A percentile compares a stretch with the other conserved stretches of the same genome.
These are phyloP conservation scores for Antheraea mylitta DNA, from an alignment of 1,140 invertebrate genomes.

Conservation along the genomic window DNA sequence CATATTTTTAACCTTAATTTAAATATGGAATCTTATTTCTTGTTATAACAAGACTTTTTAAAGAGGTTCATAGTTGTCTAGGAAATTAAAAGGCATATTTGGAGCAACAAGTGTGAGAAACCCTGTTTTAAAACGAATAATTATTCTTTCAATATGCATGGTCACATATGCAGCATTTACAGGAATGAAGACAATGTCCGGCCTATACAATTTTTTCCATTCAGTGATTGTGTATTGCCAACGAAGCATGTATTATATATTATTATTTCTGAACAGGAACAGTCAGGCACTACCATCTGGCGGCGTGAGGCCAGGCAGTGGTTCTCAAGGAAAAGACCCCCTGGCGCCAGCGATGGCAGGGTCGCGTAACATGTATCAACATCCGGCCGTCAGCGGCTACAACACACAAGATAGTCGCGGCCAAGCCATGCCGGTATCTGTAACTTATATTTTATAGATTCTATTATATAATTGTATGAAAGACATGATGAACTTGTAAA, in stretches of 20 bases:
- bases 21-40: no score
- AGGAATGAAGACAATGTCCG: no score
- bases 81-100: no score
- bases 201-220: background rate
- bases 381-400: constrained; percentile 67
- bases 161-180: background rate
- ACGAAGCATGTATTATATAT: background rate
- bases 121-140: background rate
- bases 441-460: constrained; percentile 30
- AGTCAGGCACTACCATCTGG: constrained; percentile 58
- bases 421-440: constrained; percentile 61
- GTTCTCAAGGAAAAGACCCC: constrained; percentile 68
- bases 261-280: constrained; percentile 49
- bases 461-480: background rate
- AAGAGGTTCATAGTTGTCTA: no score
- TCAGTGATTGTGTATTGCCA: background rate
- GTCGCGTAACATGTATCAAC: constrained; percentile 64
- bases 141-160: background rate
- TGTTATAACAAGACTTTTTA: no score
- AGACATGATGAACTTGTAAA: no score
- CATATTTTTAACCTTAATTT: no score
- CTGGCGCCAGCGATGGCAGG: constrained; percentile 60
- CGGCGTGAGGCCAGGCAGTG: constrained; percentile 50
- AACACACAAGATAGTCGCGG: constrained; percentile 62
- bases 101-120: no score